Conservation (phyloP, 2,888 invertebrate species). For the Phyllotreta striolata region DNA sequence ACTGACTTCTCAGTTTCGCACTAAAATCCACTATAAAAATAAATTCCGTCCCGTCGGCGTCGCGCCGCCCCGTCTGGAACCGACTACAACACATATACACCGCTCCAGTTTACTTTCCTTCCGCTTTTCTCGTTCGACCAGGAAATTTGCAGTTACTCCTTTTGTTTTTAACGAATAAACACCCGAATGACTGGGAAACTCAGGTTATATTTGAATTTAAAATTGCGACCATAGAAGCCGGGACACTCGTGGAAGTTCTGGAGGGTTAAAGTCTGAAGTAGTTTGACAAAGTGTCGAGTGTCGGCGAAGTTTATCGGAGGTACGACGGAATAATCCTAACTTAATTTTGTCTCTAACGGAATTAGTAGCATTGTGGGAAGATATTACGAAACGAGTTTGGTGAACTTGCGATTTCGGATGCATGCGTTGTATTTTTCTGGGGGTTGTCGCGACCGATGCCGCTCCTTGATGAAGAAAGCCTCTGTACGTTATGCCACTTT, state of each 20-base stretch:
- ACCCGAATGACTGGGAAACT: constrained; percentile 24
- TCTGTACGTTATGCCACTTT: neutral
- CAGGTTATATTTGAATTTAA: constrained; percentile 33
- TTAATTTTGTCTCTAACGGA: constrained; percentile 19
- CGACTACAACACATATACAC: constrained; percentile 3
- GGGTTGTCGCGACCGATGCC: neutral
- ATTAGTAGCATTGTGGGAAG: constrained; percentile 11
- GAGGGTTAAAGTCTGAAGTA: constrained; percentile 15
- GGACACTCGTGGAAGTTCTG: constrained; percentile 14
- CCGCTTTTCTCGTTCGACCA: constrained; percentile 17
- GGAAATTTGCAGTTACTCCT: constrained; percentile 13
- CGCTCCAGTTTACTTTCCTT: too few species aligned
- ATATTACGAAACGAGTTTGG: constrained; percentile 16
- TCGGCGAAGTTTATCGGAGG: constrained; percentile 25
- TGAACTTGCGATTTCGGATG: constrained; percentile 5
- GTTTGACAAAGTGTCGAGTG: constrained; percentile 31
- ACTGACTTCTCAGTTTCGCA: neutral
- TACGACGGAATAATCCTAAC: constrained; percentile 21
- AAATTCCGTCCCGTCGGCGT: constrained; percentile 22
- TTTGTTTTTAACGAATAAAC: constrained; percentile 29
- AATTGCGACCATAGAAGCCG: constrained; percentile 30
- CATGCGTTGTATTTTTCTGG: neutral
- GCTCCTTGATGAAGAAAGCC: too few species aligned
- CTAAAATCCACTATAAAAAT: constrained; percentile 26
- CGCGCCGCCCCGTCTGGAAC: constrained; percentile 10